These are phyloP conservation scores for Oscheius myriophilus DNA, from an alignment of 2,888 invertebrate genomes.

Conservation along the genomic window DNA sequence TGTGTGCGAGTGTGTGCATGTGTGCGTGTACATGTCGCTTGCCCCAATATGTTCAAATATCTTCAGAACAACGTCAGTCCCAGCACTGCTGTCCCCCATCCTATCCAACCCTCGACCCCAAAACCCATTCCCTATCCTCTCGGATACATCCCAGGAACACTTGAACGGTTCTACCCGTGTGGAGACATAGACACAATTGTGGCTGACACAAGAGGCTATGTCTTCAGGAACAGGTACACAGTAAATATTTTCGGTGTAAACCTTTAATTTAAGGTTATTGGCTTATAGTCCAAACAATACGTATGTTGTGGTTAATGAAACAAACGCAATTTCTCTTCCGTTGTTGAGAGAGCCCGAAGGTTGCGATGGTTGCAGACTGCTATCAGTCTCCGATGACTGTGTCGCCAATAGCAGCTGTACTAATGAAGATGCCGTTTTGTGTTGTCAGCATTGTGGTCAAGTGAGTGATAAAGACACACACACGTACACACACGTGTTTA, in stretches of 20 bases:
- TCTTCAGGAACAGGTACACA: constrained; percentile 6
- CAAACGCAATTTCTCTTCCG: not conserved
- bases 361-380: constrained; percentile 13
- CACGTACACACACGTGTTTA: not conserved
- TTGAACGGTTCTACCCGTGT: too few relatives aligned
- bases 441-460: constrained; percentile 6
- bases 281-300: constrained; percentile 2
- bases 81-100: not conserved
- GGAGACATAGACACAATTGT: constrained; percentile 3
- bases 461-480: not conserved
- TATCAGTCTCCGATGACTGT: constrained; percentile 12
- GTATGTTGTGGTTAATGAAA: not conserved
- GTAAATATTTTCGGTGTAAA: not conserved
- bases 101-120: not conserved
- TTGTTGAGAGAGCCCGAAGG: not conserved
- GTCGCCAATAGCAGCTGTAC: not conserved
- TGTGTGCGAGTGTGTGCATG: too few relatives aligned
- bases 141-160: too few relatives aligned
- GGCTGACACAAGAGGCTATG: constrained; percentile 18
- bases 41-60: too few relatives aligned
- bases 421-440: constrained; percentile 1
- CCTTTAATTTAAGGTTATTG: constrained; percentile 8
- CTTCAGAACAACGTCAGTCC: not conserved
- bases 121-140: constrained; percentile 11
- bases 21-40: too few relatives aligned